phyloP scores from a whole-genome alignment of 1,140 invertebrate species.

The Elymnias hypermnestra region DNA sequence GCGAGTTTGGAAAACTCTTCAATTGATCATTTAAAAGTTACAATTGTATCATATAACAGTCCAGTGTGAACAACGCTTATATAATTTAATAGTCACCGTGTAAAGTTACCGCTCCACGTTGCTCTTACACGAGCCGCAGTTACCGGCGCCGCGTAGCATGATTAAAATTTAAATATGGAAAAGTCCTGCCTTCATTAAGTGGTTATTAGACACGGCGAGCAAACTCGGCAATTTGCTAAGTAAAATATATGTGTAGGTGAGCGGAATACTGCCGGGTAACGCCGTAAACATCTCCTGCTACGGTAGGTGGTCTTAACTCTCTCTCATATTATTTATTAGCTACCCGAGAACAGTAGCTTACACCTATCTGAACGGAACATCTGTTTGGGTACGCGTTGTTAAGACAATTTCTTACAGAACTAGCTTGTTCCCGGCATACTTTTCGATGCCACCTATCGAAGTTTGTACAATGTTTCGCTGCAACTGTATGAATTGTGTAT shows the following conservation, averaged over 20 bases:
- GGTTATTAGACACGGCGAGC: conserved; percentile 62
- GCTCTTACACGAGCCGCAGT: conserved; percentile 14
- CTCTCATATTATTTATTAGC: conserved; percentile 65
- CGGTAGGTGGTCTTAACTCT: conserved; percentile 69
- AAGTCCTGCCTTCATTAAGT: conserved; percentile 59
- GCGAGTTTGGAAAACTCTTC: no score
- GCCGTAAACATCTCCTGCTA: conserved; percentile 55
- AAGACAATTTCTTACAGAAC: no score
- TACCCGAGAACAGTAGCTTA: conserved; percentile 47
- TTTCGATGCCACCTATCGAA: no score
- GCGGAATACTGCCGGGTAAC: conserved; percentile 48
- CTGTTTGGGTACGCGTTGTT: conserved; percentile 30
- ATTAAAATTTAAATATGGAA: conserved; percentile 41
- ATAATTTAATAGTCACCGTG: conserved; percentile 8
- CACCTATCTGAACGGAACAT: conserved; percentile 38
- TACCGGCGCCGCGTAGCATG: conserved; percentile 15
- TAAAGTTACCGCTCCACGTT: conserved; percentile 12
- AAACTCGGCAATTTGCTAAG: conserved; percentile 68
- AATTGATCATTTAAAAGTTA: no score
- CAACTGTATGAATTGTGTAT: no score
- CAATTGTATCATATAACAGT: conserved; percentile 1
- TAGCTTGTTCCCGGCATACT: no score
- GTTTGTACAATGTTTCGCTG: no score
- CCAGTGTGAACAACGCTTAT: conserved; percentile 1
- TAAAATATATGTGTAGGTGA: conserved; percentile 67